phyloP scores from a whole-genome alignment of 2,797 vertebrate genomes.

The Myoxocephalus aenaeus region DNA sequence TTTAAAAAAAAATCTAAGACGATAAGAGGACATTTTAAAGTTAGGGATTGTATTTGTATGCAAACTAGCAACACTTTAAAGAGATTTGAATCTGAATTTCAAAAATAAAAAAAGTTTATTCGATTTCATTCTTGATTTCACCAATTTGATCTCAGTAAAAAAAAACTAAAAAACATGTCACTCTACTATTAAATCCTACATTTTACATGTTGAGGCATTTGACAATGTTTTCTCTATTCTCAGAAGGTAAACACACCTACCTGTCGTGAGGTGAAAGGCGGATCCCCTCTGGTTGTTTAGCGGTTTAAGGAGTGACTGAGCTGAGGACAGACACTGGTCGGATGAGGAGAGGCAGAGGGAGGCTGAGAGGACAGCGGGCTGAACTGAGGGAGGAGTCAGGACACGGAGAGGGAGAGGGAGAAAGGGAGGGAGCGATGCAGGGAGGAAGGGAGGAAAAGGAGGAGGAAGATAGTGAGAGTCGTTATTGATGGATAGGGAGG shows the following conservation, averaged over 20 bases:
- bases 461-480: background rate
- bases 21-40: slow-evolving; percentile 1
- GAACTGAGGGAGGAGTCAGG: slow-evolving; percentile 67
- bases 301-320: slow-evolving; percentile 33
- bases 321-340: slow-evolving; percentile 47
- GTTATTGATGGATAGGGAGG: background rate
- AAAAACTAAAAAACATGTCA: background rate
- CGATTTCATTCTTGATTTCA: background rate
- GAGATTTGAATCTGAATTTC: background rate
- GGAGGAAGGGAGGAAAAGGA: background rate
- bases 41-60: background rate
- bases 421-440: background rate
- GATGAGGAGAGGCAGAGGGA: slow-evolving; percentile 43
- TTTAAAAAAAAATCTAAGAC: background rate
- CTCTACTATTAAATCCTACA: background rate
- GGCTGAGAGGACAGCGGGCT: slow-evolving; percentile 44
- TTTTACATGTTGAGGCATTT: background rate
- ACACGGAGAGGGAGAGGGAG: slow-evolving; percentile 3
- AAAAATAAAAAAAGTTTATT: background rate
- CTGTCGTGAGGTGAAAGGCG: slow-evolving; percentile 24
- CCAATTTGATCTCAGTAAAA: background rate
- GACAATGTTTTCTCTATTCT: background rate
- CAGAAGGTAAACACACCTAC: slow-evolving; percentile 47
- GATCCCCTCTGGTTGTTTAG: slow-evolving; percentile 10
- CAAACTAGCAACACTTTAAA: background rate